phyloP scores from a whole-genome alignment of 2,797 vertebrate species.

The Rhodeus uyekii region DNA sequence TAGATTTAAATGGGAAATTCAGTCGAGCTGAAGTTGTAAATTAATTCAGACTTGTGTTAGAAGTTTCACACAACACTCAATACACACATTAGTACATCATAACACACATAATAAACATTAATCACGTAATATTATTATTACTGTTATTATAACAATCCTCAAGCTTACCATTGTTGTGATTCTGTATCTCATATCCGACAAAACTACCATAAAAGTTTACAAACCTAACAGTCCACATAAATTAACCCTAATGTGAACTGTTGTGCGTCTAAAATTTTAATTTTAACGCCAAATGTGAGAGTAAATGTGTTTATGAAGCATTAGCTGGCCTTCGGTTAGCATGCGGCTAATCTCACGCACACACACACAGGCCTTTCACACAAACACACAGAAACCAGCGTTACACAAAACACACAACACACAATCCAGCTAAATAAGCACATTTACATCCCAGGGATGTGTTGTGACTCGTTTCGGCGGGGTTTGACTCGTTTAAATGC shows the following conservation, averaged over 20 bases:
- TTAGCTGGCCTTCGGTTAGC: constrained; percentile 23
- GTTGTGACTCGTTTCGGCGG: too few relatives aligned
- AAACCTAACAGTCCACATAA: neutral
- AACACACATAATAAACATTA: neutral
- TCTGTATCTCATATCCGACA: neutral
- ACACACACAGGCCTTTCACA: constrained; percentile 14
- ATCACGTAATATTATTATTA: too few relatives aligned
- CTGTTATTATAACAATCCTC: neutral
- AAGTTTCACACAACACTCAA: neutral
- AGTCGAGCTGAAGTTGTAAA: neutral
- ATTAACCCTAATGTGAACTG: neutral
- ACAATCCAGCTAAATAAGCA: neutral
- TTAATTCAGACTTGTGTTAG: neutral
- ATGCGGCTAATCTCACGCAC: constrained; percentile 7
- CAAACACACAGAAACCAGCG: neutral
- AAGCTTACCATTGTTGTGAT: neutral
- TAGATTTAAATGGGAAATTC: neutral
- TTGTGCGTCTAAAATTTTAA: neutral
- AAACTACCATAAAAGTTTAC: neutral
- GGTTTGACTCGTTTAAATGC: neutral
- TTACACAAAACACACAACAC: neutral
- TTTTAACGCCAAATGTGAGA: neutral
- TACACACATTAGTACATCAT: neutral
- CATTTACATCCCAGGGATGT: neutral
- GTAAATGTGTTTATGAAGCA: neutral